These are phyloP conservation scores for Spheniscus mendiculus DNA, from an alignment of 2,113 vertebrate genomes.

Conservation along the genomic window DNA sequence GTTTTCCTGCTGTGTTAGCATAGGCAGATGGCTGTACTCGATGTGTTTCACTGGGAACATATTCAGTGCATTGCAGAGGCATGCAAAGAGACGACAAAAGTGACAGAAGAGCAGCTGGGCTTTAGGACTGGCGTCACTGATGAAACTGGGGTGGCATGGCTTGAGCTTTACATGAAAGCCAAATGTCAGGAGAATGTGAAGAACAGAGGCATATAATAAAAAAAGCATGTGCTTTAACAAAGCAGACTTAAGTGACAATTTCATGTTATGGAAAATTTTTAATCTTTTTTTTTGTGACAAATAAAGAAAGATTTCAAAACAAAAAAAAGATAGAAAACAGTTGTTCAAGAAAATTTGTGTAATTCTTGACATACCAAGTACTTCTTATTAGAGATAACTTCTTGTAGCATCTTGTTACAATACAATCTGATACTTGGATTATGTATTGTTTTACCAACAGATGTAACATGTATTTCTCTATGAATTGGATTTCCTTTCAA, in stretches of 20 bases:
- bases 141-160: neutral
- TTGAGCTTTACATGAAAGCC: neutral
- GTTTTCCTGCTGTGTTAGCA: conserved; percentile 1
- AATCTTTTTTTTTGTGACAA: neutral
- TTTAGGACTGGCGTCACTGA: neutral
- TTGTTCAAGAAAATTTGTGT: neutral
- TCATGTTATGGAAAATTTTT: neutral
- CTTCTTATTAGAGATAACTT: neutral
- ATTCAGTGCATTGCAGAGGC: neutral
- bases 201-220: neutral
- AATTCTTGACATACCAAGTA: neutral
- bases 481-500: conserved; percentile 44
- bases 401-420: neutral
- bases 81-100: neutral
- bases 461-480: neutral
- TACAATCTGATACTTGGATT: neutral
- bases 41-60: conserved; percentile 16
- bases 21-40: neutral
- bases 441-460: neutral
- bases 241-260: neutral
- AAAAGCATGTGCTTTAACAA: neutral
- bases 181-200: neutral
- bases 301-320: neutral
- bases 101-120: conserved; percentile 37
- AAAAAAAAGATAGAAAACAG: neutral